Evolutionary conservation across 2,113 vertebrate species (phyloP).

Genomic region (Hippotragus niger): DNA sequence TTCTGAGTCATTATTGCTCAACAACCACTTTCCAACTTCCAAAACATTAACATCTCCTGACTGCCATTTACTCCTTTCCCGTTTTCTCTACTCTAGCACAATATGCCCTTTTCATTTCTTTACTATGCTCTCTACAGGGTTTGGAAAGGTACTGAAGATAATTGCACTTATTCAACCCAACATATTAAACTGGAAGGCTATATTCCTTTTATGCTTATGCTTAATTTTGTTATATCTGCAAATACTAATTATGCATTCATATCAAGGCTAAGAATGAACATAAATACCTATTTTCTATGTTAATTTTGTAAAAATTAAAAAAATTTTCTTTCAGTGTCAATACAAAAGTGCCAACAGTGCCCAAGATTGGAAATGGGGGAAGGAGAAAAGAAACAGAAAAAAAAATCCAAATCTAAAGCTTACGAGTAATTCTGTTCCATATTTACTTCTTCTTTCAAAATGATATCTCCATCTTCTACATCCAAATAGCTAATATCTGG

Average conservation of each 20-base stretch:
- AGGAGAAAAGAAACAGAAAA: neutral
- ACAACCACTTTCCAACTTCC: neutral
- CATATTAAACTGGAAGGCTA: neutral
- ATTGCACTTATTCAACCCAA: neutral
- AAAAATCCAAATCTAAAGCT: conserved; percentile 34
- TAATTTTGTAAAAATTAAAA: neutral
- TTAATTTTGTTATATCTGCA: neutral
- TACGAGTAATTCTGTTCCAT: conserved; percentile 81
- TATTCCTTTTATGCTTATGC: neutral
- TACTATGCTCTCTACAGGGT: neutral
- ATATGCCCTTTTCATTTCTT: neutral
- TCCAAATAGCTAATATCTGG: conserved; percentile 93
- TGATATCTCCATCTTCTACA: conserved; percentile 83
- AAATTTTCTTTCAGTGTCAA: neutral
- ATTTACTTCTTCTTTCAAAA: conserved; percentile 81
- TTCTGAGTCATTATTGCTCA: neutral
- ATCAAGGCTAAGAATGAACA: neutral
- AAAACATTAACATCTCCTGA: neutral
- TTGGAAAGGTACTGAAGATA: neutral
- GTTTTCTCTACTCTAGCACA: neutral
- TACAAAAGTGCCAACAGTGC: neutral
- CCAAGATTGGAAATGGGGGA: neutral
- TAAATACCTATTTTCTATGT: neutral
- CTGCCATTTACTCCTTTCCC: neutral
- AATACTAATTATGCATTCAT: conserved; percentile 9